Evolutionary conservation across 1,140 invertebrate species (phyloP).

Genomic region (Pseudomyrmex dendroicus): DNA sequence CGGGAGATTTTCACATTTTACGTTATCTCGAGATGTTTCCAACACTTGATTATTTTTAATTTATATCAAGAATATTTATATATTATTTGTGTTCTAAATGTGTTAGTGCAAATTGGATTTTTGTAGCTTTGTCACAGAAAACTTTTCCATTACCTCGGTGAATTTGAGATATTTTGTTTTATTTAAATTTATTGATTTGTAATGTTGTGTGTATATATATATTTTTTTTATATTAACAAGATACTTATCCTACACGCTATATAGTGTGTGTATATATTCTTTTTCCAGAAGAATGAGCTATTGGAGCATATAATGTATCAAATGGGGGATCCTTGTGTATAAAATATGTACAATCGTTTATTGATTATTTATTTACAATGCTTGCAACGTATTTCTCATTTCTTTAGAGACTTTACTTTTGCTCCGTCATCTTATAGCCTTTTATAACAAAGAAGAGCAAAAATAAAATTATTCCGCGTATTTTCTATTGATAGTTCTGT

Average conservation of each 20-base stretch:
- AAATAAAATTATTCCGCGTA: slow-evolving; percentile 8
- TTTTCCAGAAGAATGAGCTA: slow-evolving; percentile 79
- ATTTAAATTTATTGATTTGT: slow-evolving; percentile 25
- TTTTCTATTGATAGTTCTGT: not conserved
- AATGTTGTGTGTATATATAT: not conserved
- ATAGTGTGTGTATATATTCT: slow-evolving; percentile 43
- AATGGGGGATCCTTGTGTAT: slow-evolving; percentile 54
- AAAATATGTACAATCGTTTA: slow-evolving; percentile 73
- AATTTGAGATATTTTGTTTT: slow-evolving; percentile 15
- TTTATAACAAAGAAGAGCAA: slow-evolving; percentile 2
- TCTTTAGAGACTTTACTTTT: slow-evolving; percentile 39
- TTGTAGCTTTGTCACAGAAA: not conserved
- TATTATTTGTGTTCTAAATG: not conserved
- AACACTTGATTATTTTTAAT: not conserved
- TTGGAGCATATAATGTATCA: slow-evolving; percentile 80
- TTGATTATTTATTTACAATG: slow-evolving; percentile 75
- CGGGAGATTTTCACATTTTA: slow-evolving; percentile 7
- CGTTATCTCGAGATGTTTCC: not conserved
- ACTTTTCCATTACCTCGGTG: too few species aligned
- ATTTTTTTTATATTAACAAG: slow-evolving; percentile 24
- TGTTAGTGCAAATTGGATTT: not conserved
- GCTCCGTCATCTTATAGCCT: slow-evolving; percentile 2
- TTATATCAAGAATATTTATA: not conserved
- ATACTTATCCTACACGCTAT: slow-evolving; percentile 17
- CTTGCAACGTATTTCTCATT: slow-evolving; percentile 53